A percentile compares a stretch with the other conserved stretches of the same genome.
Evolutionary conservation across 2,888 invertebrate species (phyloP).

Genomic region (Diplazon laetatorius): DNA sequence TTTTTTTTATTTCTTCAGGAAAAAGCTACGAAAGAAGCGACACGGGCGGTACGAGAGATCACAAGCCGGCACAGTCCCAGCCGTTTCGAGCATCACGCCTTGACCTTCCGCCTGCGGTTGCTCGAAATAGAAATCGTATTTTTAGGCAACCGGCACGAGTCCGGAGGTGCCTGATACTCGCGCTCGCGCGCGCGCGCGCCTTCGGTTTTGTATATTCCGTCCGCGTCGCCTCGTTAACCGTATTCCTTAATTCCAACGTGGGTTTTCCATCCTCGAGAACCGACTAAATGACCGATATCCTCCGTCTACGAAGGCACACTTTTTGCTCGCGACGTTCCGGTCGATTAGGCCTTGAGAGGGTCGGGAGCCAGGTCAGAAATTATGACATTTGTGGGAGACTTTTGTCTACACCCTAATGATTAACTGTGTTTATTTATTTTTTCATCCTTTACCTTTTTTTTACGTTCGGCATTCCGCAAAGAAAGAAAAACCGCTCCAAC

Average conservation of each 20-base stretch:
- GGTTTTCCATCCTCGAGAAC: background rate
- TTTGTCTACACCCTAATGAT: too few species aligned
- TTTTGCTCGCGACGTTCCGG: too few species aligned
- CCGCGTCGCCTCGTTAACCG: constrained; percentile 16
- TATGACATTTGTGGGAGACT: too few species aligned
- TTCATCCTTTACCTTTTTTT: too few species aligned
- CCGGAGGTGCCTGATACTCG: constrained; percentile 23
- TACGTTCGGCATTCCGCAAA: too few species aligned
- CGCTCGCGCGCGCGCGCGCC: constrained; percentile 62
- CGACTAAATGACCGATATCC: background rate
- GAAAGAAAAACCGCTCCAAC: too few species aligned
- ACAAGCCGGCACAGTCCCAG: constrained; percentile 58
- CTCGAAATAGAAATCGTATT: constrained; percentile 75
- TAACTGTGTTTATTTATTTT: too few species aligned
- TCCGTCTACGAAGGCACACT: background rate
- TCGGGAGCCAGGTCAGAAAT: too few species aligned
- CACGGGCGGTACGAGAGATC: constrained; percentile 5
- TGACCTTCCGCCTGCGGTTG: constrained; percentile 74
- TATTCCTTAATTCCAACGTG: constrained; percentile 31
- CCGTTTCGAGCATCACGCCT: constrained; percentile 71
- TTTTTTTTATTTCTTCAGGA: constrained; percentile 13
- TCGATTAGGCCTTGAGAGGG: too few species aligned
- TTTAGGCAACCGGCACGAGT: constrained; percentile 67
- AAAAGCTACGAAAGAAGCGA: constrained; percentile 9
- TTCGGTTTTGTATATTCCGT: constrained; percentile 44